phyloP scores from a whole-genome alignment of 2,113 vertebrate species.

The Carassius carassius region DNA sequence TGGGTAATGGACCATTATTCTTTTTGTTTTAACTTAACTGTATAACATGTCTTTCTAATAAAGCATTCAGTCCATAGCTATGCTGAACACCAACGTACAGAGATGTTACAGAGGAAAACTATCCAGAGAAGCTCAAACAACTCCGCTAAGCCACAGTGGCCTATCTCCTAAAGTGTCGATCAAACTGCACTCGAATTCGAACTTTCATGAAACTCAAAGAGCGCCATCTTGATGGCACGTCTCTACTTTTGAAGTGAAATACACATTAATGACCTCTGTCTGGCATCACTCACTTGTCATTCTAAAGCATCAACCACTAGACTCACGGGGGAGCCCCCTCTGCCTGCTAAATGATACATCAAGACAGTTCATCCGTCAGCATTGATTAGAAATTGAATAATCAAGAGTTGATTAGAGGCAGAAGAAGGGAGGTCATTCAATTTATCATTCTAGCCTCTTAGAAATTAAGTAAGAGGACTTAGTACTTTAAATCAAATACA shows the following conservation, averaged over 20 bases:
- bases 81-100: neutral
- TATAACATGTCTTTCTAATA: neutral
- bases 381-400: slow-evolving; percentile 56
- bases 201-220: slow-evolving; percentile 19
- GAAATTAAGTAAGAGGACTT: slow-evolving; percentile 44
- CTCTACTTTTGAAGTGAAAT: slow-evolving; percentile 29
- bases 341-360: slow-evolving; percentile 36
- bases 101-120: slow-evolving; percentile 17
- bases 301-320: slow-evolving; percentile 27
- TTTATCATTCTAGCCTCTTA: slow-evolving; percentile 47
- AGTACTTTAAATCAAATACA: slow-evolving; percentile 8
- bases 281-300: slow-evolving; percentile 30
- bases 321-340: neutral
- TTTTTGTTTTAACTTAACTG: neutral
- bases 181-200: neutral
- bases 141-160: neutral
- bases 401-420: slow-evolving; percentile 51
- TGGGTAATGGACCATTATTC: neutral
- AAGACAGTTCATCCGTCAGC: slow-evolving; percentile 34
- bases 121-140: slow-evolving; percentile 29
- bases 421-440: slow-evolving; percentile 22
- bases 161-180: slow-evolving; percentile 21
- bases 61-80: neutral
- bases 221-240: neutral
- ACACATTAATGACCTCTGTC: slow-evolving; percentile 37